These are phyloP conservation scores for Numenius arquata DNA, from an alignment of 2,113 vertebrate species.

Conservation along the genomic window DNA sequence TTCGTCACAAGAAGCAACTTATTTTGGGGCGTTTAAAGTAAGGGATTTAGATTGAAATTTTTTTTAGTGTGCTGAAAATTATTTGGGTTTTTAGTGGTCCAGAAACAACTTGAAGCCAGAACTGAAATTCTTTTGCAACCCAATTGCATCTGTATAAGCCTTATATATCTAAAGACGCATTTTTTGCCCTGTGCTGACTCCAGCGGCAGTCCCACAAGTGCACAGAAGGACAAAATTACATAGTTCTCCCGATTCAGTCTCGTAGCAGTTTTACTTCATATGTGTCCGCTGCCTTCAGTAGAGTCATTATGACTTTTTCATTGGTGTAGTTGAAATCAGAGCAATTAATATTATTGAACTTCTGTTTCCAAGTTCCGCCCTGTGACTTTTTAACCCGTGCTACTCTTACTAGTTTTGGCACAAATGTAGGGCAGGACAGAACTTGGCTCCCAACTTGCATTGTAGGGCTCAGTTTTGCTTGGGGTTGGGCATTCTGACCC, in stretches of 20 bases:
- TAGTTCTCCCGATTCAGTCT: neutral
- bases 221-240: neutral
- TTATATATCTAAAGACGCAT: neutral
- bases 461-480: neutral
- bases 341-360: neutral
- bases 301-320: neutral
- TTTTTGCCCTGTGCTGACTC: neutral
- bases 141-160: neutral
- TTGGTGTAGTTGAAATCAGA: neutral
- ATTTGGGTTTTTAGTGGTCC: neutral
- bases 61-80: neutral
- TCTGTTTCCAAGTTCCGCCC: neutral
- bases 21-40: slow-evolving; percentile 93
- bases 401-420: neutral
- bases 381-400: neutral
- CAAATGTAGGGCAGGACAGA: neutral
- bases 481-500: neutral
- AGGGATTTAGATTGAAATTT: slow-evolving; percentile 81
- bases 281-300: neutral
- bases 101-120: slow-evolving; percentile 50
- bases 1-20: slow-evolving; percentile 86
- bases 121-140: neutral
- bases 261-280: neutral
- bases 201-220: neutral
- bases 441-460: neutral